Percentiles rank a stretch among this genome's conserved stretches.
These are phyloP conservation scores for Melieria picta DNA, from an alignment of 2,888 invertebrate genomes.

Conservation along the genomic window DNA sequence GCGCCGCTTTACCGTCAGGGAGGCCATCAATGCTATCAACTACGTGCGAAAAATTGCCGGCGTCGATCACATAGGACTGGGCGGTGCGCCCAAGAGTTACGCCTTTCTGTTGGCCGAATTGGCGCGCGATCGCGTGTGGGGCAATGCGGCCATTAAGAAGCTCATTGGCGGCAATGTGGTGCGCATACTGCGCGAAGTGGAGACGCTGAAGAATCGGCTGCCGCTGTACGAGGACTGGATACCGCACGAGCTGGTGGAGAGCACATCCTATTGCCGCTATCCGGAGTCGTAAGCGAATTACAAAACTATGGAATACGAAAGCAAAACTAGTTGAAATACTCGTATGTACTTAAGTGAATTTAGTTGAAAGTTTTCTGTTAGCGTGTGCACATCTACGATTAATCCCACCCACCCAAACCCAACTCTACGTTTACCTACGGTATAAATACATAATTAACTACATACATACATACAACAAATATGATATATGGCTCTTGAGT, in stretches of 20 bases:
- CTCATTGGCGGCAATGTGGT: slow-evolving; percentile 71
- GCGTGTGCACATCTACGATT: slow-evolving; percentile 15
- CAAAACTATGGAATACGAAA: not conserved
- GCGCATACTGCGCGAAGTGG: slow-evolving; percentile 69
- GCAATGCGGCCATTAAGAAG: slow-evolving; percentile 71
- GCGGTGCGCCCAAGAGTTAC: slow-evolving; percentile 68
- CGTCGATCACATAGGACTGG: slow-evolving; percentile 74
- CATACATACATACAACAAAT: not conserved
- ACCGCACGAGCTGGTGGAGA: slow-evolving; percentile 68
- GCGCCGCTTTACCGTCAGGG: slow-evolving; percentile 61
- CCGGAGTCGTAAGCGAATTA: slow-evolving; percentile 62
- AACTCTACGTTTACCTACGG: slow-evolving; percentile 16
- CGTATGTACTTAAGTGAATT: not conserved
- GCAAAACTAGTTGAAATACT: not conserved
- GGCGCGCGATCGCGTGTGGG: slow-evolving; percentile 71
- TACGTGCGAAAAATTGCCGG: slow-evolving; percentile 74
- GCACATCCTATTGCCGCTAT: slow-evolving; percentile 69
- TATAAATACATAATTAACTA: slow-evolving; percentile 22
- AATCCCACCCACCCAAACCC: slow-evolving; percentile 23
- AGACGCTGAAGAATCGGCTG: slow-evolving; percentile 65
- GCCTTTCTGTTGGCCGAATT: slow-evolving; percentile 73
- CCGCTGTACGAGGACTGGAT: slow-evolving; percentile 70
- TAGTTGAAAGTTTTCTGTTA: slow-evolving; percentile 20
- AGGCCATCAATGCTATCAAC: slow-evolving; percentile 71
- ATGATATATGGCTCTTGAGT: not conserved